Percentiles rank a stretch among this genome's conserved stretches.
Evolutionary conservation across 2,888 invertebrate genomes (phyloP).

Genomic region (Synergus umbraculus): DNA sequence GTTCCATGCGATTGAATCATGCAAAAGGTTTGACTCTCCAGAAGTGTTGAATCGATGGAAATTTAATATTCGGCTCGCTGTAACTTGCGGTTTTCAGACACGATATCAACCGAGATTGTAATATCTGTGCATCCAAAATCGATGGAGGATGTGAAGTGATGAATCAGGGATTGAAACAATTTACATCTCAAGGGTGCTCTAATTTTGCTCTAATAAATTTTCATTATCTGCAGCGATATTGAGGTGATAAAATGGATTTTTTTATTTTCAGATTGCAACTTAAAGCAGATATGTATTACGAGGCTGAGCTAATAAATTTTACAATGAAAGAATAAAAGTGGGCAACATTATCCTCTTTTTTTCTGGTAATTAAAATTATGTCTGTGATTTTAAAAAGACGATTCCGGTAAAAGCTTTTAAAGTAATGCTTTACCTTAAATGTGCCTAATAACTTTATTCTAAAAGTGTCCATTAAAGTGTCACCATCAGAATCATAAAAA

Average conservation of each 20-base stretch:
- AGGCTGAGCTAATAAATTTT: background rate
- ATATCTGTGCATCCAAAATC: background rate
- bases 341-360: background rate
- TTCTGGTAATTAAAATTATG: background rate
- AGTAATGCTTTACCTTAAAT: background rate
- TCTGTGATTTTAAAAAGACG: background rate
- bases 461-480: background rate
- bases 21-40: background rate
- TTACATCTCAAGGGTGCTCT: background rate
- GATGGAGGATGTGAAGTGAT: background rate
- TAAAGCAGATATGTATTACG: background rate
- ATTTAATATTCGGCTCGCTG: background rate
- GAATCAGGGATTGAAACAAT: constrained; percentile 7
- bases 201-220: constrained; percentile 1
- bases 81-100: constrained; percentile 13
- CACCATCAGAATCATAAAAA: constrained; percentile 13
- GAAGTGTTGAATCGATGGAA: background rate
- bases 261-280: background rate
- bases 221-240: background rate
- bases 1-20: background rate
- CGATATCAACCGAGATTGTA: constrained; percentile 3
- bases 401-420: background rate
- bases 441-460: background rate
- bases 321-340: background rate
- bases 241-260: background rate